These are phyloP conservation scores for Drosophila conformis DNA, from an alignment of 2,888 invertebrate species.

Conservation along the genomic window DNA sequence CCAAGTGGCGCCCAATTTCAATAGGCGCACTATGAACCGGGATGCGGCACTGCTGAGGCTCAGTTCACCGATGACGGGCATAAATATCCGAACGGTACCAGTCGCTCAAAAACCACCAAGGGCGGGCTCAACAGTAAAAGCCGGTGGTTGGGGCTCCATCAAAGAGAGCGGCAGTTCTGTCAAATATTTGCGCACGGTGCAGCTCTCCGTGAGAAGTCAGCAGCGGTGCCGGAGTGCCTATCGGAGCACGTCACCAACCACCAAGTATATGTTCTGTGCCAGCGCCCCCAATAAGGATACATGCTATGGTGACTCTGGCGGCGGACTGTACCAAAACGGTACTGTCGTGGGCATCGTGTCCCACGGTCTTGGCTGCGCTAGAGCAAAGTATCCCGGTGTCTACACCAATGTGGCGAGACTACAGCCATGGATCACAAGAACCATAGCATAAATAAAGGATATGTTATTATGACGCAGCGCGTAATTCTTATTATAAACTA, in stretches of 20 bases:
- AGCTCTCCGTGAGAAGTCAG: conserved; percentile 25
- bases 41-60: conserved; percentile 64
- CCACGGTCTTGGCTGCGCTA: conserved; percentile 75
- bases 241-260: conserved; percentile 33
- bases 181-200: conserved; percentile 22
- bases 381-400: conserved; percentile 89
- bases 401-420: conserved; percentile 85
- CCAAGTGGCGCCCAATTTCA: conserved; percentile 27
- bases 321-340: conserved; percentile 53
- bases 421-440: conserved; percentile 21
- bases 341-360: conserved; percentile 89
- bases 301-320: conserved; percentile 81
- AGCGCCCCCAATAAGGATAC: conserved; percentile 56
- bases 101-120: background rate
- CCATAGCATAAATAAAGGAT: conserved; percentile 16
- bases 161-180: conserved; percentile 44
- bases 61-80: conserved; percentile 41
- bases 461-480: background rate
- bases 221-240: conserved; percentile 26
- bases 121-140: conserved; percentile 24
- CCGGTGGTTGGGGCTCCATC: conserved; percentile 71
- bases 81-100: conserved; percentile 36
- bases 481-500: background rate
- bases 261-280: conserved; percentile 70
- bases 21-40: conserved; percentile 40